phyloP scores from a whole-genome alignment of 2,797 vertebrate genomes.

The Pygocentrus nattereri region DNA sequence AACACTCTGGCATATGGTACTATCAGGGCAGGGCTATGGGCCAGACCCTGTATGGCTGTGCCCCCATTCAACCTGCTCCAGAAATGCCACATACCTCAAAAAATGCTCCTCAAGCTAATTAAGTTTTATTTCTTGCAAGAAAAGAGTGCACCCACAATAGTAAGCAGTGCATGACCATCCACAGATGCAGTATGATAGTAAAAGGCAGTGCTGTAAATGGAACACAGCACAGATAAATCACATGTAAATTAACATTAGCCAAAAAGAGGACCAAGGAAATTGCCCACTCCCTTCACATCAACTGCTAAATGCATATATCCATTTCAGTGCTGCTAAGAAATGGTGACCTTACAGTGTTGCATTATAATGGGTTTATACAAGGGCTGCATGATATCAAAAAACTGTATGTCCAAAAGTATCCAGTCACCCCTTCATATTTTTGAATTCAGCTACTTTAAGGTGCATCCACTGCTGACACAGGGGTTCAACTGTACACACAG shows the following conservation, averaged over 20 bases:
- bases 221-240: not conserved
- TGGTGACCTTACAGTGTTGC: no score
- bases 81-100: not conserved
- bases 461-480: no score
- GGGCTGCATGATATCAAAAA: not conserved
- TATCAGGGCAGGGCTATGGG: slow-evolving; percentile 37
- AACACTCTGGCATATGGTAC: slow-evolving; percentile 38
- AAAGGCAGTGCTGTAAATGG: not conserved
- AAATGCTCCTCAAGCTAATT: slow-evolving; percentile 7
- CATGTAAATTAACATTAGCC: not conserved
- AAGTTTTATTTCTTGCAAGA: not conserved
- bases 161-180: no score
- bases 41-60: slow-evolving; percentile 7
- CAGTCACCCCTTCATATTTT: no score
- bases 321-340: no score
- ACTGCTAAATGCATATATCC: not conserved
- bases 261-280: not conserved
- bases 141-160: not conserved
- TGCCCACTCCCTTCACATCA: not conserved
- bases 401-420: no score
- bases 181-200: not conserved
- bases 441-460: no score
- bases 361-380: no score
- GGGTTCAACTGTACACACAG: no score
- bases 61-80: slow-evolving; percentile 9